phyloP scores from a whole-genome alignment of 1,140 invertebrate species.

The Chymomyza costata region DNA sequence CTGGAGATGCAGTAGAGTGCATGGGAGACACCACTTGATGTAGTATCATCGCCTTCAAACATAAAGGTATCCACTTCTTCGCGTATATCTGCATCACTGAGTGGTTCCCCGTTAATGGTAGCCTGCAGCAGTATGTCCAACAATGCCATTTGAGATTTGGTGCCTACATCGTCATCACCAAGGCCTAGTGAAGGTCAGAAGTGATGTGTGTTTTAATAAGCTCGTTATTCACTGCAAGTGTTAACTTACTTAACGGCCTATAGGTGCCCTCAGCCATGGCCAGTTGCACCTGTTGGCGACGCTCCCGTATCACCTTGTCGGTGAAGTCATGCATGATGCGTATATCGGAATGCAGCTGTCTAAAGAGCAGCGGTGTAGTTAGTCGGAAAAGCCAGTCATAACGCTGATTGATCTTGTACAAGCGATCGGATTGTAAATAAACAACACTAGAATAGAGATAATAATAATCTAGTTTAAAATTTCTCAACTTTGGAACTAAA shows the following conservation, averaged over 20 bases:
- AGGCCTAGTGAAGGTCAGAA: conserved; percentile 24
- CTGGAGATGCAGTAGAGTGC: conserved; percentile 45
- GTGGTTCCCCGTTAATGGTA: conserved; percentile 77
- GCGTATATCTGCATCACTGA: conserved; percentile 81
- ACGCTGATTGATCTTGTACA: conserved; percentile 49
- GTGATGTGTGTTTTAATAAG: conserved; percentile 25
- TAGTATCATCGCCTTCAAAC: conserved; percentile 79
- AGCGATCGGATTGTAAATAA: conserved; percentile 52
- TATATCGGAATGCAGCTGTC: conserved; percentile 40
- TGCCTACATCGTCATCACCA: conserved; percentile 59
- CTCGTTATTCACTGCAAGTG: conserved; percentile 2
- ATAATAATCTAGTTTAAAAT: too few species aligned
- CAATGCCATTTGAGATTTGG: conserved; percentile 82
- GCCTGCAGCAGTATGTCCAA: conserved; percentile 84
- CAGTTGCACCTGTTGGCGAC: conserved; percentile 35
- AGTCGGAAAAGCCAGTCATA: conserved; percentile 52
- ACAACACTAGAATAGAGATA: conserved; percentile 35
- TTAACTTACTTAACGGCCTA: conserved; percentile 43
- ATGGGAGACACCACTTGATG: conserved; percentile 52
- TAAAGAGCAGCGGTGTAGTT: conserved; percentile 28
- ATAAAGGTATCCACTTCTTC: conserved; percentile 87
- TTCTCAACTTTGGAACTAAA: not conserved
- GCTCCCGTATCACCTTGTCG: conserved; percentile 60
- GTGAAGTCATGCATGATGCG: conserved; percentile 64
- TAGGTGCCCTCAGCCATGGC: conserved; percentile 49